Evolutionary conservation across 2,113 vertebrate genomes (phyloP).

Genomic region (Lasiurus cinereus): DNA sequence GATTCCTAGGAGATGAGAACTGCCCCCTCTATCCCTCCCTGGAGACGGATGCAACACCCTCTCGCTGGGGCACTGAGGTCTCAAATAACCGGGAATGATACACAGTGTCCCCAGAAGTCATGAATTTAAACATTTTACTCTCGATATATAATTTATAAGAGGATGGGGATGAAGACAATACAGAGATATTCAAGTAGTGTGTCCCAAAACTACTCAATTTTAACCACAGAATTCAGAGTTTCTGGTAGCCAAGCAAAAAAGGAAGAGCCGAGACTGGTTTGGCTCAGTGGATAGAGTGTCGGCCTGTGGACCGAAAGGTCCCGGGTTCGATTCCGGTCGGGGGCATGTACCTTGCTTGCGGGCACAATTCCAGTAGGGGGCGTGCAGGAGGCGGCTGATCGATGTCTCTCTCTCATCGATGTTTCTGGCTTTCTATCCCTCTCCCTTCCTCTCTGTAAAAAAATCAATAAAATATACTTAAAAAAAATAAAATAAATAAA

Average conservation of each 20-base stretch:
- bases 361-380: too few relatives aligned
- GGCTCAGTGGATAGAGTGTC: too few relatives aligned
- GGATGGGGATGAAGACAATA: not conserved
- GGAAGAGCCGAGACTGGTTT: not conserved
- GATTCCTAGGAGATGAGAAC: not conserved
- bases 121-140: not conserved
- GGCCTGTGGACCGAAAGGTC: too few relatives aligned
- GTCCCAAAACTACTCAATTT: not conserved
- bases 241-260: not conserved
- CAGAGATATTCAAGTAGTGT: not conserved
- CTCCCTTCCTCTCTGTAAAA: too few relatives aligned
- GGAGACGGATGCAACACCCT: not conserved
- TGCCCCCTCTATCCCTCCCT: too few relatives aligned
- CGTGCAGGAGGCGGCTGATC: too few relatives aligned
- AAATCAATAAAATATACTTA: too few relatives aligned
- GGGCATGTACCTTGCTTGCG: too few relatives aligned
- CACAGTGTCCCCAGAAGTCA: not conserved
- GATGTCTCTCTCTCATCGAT: too few relatives aligned
- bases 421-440: too few relatives aligned
- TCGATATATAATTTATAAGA: not conserved
- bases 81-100: not conserved
- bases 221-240: not conserved
- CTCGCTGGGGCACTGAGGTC: not conserved
- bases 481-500: not conserved
- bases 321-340: too few relatives aligned